Evolutionary conservation across 1,140 invertebrate species (phyloP).

Genomic region (Macrosteles quadrilineatus): DNA sequence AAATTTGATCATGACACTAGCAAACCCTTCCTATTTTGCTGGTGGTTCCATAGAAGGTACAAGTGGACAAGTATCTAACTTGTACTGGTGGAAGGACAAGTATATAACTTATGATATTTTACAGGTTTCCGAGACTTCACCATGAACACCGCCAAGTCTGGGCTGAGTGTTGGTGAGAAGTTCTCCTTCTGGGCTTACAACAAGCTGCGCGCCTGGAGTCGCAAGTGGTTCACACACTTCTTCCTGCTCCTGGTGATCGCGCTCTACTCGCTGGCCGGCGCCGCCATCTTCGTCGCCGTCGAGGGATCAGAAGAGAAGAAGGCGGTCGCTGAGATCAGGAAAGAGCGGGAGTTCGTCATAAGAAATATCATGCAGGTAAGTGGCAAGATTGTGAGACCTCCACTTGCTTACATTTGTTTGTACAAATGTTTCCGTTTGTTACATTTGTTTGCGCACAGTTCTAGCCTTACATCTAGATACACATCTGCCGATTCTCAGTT

Average conservation of each 20-base stretch:
- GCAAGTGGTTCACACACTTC: conserved; percentile 85
- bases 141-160: conserved; percentile 67
- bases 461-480: too few relatives aligned
- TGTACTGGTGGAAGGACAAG: too few relatives aligned
- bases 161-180: conserved; percentile 79
- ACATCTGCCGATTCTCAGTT: too few relatives aligned
- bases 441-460: too few relatives aligned
- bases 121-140: conserved; percentile 68
- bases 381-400: too few relatives aligned
- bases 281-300: conserved; percentile 69
- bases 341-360: conserved; percentile 46
- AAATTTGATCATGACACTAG: too few relatives aligned
- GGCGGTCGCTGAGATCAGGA: conserved; percentile 54
- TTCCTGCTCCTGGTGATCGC: conserved; percentile 76
- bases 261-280: conserved; percentile 76
- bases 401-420: too few relatives aligned
- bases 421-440: too few relatives aligned
- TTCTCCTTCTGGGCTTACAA: conserved; percentile 76
- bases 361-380: conserved; percentile 24
- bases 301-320: conserved; percentile 65
- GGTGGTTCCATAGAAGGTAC: too few relatives aligned
- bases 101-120: too few relatives aligned
- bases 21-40: too few relatives aligned
- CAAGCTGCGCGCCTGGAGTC: conserved; percentile 72
- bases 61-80: too few relatives aligned